phyloP scores from a whole-genome alignment of 1,140 invertebrate species.

The Phocides pigmalion region DNA sequence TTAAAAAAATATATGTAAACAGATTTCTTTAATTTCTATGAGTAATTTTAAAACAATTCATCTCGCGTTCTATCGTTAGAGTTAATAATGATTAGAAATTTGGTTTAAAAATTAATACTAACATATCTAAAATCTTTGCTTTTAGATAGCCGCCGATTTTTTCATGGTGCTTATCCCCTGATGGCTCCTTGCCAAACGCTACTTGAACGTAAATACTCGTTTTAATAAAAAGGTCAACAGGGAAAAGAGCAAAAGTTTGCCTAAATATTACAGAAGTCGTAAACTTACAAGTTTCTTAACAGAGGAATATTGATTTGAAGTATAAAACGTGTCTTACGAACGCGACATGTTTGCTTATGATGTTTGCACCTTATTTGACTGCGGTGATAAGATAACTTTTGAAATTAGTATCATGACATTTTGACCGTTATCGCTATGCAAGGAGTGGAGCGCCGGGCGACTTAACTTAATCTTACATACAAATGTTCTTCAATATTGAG shows the following conservation, averaged over 20 bases:
- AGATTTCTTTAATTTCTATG: too few species aligned
- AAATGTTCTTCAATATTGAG: slow-evolving; percentile 53
- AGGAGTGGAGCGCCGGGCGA: slow-evolving; percentile 41
- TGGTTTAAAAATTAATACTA: slow-evolving; percentile 3
- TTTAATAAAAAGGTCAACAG: slow-evolving; percentile 34
- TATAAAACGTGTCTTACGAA: slow-evolving; percentile 17
- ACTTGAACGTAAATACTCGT: slow-evolving; percentile 42
- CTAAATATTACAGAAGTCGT: slow-evolving; percentile 31
- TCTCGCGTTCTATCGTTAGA: not conserved
- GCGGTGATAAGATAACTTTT: slow-evolving; percentile 72
- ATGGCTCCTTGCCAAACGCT: slow-evolving; percentile 49
- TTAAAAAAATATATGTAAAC: not conserved
- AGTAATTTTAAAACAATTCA: not conserved
- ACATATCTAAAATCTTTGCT: slow-evolving; percentile 26
- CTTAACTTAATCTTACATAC: slow-evolving; percentile 54
- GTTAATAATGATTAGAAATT: slow-evolving; percentile 4
- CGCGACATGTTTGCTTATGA: slow-evolving; percentile 49
- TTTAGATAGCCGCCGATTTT: slow-evolving; percentile 39
- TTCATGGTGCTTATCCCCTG: slow-evolving; percentile 40
- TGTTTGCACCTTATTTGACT: slow-evolving; percentile 56
- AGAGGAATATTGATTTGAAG: slow-evolving; percentile 26
- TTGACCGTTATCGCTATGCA: slow-evolving; percentile 59
- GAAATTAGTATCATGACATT: slow-evolving; percentile 63
- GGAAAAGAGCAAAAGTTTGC: slow-evolving; percentile 23
- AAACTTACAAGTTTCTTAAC: slow-evolving; percentile 32